These are phyloP conservation scores for Rhinoderma darwinii DNA, from an alignment of 2,113 vertebrate genomes.

Conservation along the genomic window DNA sequence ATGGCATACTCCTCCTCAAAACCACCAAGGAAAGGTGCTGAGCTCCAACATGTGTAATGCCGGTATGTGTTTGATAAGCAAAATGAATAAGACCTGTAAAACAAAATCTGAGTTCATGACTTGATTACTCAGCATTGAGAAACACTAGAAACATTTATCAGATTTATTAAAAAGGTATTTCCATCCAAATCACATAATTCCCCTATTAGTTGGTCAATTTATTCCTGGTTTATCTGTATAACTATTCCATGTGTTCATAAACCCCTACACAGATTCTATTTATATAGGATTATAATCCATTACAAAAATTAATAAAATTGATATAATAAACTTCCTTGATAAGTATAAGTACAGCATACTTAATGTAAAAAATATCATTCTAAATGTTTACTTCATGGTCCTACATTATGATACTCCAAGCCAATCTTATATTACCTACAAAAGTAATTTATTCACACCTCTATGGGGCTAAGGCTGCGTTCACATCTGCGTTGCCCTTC, in stretches of 20 bases:
- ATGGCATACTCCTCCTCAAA: slow-evolving; percentile 24
- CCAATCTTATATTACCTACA: no score
- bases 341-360: no score
- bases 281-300: background rate
- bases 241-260: background rate
- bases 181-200: no score
- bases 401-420: no score
- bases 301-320: no score
- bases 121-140: background rate
- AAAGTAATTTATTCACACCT: no score
- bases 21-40: slow-evolving; percentile 23
- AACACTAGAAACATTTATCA: no score
- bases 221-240: background rate
- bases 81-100: background rate
- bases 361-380: no score
- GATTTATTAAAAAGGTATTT: background rate
- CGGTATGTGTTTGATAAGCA: slow-evolving; percentile 20
- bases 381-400: no score
- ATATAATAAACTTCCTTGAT: no score
- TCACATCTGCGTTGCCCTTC: no score
- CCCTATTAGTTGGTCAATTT: background rate
- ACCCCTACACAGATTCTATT: background rate
- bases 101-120: background rate
- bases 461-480: no score
- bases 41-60: slow-evolving; percentile 1